Percentiles rank a stretch among this genome's conserved stretches.
Evolutionary conservation across 2,888 invertebrate species (phyloP).

Genomic region (Dryococelus australis): DNA sequence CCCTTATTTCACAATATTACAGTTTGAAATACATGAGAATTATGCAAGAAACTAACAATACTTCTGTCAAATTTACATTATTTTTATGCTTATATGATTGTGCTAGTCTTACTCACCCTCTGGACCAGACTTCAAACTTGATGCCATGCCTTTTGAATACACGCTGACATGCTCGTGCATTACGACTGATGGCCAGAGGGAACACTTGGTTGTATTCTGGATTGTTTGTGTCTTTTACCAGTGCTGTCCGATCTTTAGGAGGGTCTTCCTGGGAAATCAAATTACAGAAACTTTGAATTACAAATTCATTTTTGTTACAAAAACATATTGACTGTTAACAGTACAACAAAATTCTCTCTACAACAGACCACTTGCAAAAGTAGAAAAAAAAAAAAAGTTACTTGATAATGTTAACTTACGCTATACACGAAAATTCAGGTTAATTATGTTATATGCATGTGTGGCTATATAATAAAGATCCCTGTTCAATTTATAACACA

Average conservation of each 20-base stretch:
- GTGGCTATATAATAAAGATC: too few species aligned
- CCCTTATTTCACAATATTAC: too few species aligned
- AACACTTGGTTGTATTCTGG: conserved; percentile 88
- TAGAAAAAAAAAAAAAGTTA: too few species aligned
- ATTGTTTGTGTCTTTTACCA: conserved; percentile 84
- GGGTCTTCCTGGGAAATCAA: conserved; percentile 69
- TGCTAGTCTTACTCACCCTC: conserved; percentile 55
- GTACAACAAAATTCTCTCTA: not conserved
- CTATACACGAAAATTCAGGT: too few species aligned
- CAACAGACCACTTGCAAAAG: too few species aligned
- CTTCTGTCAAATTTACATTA: too few species aligned
- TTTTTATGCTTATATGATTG: not conserved
- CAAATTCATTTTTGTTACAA: conserved; percentile 34
- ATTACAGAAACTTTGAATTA: not conserved
- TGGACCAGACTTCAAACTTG: conserved; percentile 91
- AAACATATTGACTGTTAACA: conserved; percentile 12
- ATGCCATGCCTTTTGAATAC: conserved; percentile 88
- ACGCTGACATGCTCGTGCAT: conserved; percentile 80
- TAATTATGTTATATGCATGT: too few species aligned
- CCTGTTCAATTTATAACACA: too few species aligned
- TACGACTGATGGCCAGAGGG: conserved; percentile 79
- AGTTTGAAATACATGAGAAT: too few species aligned
- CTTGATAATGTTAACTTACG: too few species aligned
- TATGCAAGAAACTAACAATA: too few species aligned
- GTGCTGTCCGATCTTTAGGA: conserved; percentile 76